Conservation (phyloP, 2,113 vertebrate species). For the Phalacrocorax aristotelis region DNA sequence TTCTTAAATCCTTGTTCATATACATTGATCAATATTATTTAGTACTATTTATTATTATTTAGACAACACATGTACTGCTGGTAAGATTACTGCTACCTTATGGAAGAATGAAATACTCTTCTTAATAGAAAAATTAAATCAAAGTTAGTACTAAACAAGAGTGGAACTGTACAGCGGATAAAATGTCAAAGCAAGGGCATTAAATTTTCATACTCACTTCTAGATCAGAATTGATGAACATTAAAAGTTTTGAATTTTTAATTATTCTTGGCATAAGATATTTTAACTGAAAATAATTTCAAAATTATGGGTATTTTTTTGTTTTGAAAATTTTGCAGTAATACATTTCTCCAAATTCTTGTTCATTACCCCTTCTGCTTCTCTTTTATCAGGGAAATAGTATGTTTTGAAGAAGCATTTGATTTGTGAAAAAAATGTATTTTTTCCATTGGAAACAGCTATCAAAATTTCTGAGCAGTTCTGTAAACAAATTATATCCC, state of each 20-base stretch:
- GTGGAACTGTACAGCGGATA: background rate
- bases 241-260: background rate
- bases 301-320: background rate
- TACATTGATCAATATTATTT: background rate
- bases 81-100: background rate
- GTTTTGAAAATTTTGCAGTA: background rate
- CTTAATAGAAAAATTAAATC: background rate
- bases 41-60: background rate
- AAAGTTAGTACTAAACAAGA: background rate
- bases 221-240: background rate
- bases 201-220: background rate
- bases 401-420: background rate
- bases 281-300: background rate
- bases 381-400: background rate
- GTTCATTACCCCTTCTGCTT: rapidly evolving
- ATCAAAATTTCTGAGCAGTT: background rate
- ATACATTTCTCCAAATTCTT: background rate
- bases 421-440: background rate
- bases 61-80: background rate
- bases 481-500: background rate
- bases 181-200: background rate
- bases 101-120: background rate
- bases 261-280: background rate
- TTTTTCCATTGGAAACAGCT: background rate
- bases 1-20: background rate